Base-by-base conservation (phyloP, 2,113 vertebrate species). In the Bombycilla garrulus region DNA sequence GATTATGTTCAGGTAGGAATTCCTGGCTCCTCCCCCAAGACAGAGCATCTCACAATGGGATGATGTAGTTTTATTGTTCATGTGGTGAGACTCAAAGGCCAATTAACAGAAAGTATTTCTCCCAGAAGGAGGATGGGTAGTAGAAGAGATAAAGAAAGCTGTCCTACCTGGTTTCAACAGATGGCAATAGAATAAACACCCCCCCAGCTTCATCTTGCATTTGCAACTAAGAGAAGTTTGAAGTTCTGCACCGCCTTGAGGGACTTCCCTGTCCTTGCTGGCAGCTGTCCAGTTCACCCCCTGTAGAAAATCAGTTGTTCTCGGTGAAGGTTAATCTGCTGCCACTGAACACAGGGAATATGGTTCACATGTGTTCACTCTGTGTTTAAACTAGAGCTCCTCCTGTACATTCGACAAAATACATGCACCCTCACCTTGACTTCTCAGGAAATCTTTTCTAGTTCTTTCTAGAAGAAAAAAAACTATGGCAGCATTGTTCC, bases 231-330 rank as follows among this genome's bases (percentile, higher is more conserved):
- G 38, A 38, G 38, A 38, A 38, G 36, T 51, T 53, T 53, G 56
- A 72, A 71, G 15, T 40, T 35, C 0, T 2, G 20, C 44, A 21
- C 25, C 31, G 25, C 17, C 44, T 29, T 50, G 51, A 24, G 35
- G 16, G 61, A 86, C 25, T 42, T 66, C 20, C 51, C 8, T 58
- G 25, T 50, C 61, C 25, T 66, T 42, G 25, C 42, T 58, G 71
- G 25, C 1, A 1, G 44, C 51, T 76, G 20, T 35, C 42, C 35
- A 7, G 35, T 42, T 31, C 51, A 11, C 4, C 6, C 2, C 0
- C 1, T 31, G 25, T 31, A 25, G 44, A 56, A 86, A 35, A 31
- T 25, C 29, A 16, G 12, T 40, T 70, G 35, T 35, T 28, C n/a
- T 23, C 66, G 5, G 4, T 18, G 36, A 44, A 76, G 35, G 61